phyloP scores from a whole-genome alignment of 2,113 vertebrate species.

The Verasper variegatus region DNA sequence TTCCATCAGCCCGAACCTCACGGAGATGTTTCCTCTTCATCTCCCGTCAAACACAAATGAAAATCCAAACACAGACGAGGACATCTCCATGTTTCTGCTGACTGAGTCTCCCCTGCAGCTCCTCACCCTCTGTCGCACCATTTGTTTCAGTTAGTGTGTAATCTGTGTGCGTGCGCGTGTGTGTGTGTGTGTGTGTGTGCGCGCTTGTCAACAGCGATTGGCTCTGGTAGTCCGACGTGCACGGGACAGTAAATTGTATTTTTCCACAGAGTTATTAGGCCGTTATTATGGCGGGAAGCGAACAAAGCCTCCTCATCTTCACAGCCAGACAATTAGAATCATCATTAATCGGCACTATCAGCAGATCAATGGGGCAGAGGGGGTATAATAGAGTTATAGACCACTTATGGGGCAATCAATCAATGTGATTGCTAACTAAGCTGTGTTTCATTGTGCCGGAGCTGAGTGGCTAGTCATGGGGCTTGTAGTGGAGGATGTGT shows the following conservation, averaged over 20 bases:
- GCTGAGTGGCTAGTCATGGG: background rate
- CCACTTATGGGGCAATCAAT: conserved; percentile 66
- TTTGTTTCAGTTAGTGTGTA: too few species aligned
- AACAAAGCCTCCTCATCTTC: conserved; percentile 61
- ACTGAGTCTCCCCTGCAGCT: too few species aligned
- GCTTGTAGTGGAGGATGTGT: background rate
- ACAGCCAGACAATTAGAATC: conserved; percentile 74
- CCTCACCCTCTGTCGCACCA: too few species aligned
- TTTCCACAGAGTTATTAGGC: conserved; percentile 64
- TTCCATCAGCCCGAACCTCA: too few species aligned
- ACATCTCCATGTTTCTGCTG: too few species aligned
- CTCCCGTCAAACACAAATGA: too few species aligned
- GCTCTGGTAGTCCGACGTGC: background rate
- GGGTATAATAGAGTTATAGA: conserved; percentile 62
- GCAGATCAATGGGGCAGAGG: conserved; percentile 56
- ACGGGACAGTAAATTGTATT: background rate
- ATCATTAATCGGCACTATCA: conserved; percentile 72
- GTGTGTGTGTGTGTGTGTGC: too few species aligned
- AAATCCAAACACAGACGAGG: too few species aligned
- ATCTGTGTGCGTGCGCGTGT: too few species aligned
- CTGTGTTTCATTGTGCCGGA: conserved; percentile 13
- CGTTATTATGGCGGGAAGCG: conserved; percentile 65
- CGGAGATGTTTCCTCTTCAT: too few species aligned
- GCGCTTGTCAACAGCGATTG: too few species aligned
- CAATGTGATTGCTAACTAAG: conserved; percentile 55